Evolutionary conservation across 2,888 invertebrate genomes (phyloP), one percentile per base, ranked within the genome.

Genomic region (Cheilosia grossa): DNA sequence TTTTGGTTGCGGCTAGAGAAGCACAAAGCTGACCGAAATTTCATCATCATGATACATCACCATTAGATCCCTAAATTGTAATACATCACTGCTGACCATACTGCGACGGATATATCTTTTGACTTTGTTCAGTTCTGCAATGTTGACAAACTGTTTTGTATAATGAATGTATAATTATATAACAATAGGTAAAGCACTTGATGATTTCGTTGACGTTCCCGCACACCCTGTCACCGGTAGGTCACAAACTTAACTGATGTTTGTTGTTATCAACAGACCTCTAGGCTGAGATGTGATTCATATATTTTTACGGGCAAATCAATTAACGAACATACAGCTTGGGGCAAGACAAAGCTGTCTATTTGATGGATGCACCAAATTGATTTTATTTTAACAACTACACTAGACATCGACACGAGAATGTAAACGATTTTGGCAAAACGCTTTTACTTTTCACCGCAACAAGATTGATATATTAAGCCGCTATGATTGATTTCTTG

Each of bases 281-380:
- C 56, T 40, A 19, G 61, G 51, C 27, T 10, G 42, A 42, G 19
- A 61, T 53, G 53, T 63, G 63, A 73, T 63, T 74, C 64, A 74
- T 56, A 33, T 42, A 53, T 54, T 49, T 64, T 56, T 37, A n/a
- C 27, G 64, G 47, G 54, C 49, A 58, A 66, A 74, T 74, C 74
- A 66, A 74, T 74, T 74, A 74, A n/a, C 49, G 9, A 56, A 47
- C 40, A 64, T 74, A 49, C 49, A 74, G 42, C n/a, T 47, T 2
- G 44, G 37, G 37, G 61, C 44, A 53, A 59, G 53, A 61, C 61
- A 78, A 73, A 51, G n/a, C 73, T 82, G 73, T 78, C 73, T 21
- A 73, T 56, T 82, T 82, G 82, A 82, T 82, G 78, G 82, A 82
- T 82, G 82, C 78, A 73, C 67, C 67, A 82, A 82, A 82, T 58